phyloP scores from a whole-genome alignment of 2,113 vertebrate genomes.

The Erythrolamprus reginae region DNA sequence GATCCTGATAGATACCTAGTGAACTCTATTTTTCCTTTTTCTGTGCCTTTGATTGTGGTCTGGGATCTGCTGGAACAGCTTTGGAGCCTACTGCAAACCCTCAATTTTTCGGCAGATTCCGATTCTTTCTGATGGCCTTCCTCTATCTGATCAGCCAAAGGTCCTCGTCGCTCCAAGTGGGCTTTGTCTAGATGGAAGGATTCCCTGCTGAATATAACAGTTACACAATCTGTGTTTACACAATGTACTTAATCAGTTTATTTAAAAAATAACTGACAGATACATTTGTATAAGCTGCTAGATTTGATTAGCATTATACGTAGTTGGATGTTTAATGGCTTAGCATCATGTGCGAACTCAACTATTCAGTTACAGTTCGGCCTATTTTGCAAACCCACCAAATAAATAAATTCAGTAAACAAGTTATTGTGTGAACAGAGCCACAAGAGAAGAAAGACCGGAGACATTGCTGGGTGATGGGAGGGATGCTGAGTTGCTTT shows the following conservation, averaged over 20 bases:
- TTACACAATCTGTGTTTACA: neutral
- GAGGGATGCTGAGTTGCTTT: neutral
- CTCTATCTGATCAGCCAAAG: neutral
- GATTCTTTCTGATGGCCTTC: neutral
- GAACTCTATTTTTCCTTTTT: constrained; percentile 6
- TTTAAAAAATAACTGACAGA: neutral
- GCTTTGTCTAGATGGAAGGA: constrained; percentile 30
- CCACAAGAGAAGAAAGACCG: neutral
- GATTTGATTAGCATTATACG: neutral
- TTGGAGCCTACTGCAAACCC: neutral
- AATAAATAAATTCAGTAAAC: neutral
- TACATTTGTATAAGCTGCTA: neutral
- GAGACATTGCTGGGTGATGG: neutral
- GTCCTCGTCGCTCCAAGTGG: neutral
- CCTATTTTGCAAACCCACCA: neutral
- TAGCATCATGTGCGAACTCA: neutral
- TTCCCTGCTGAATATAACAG: constrained; percentile 35
- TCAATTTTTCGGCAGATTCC: neutral
- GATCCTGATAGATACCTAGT: constrained; percentile 26
- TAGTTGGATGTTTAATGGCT: neutral
- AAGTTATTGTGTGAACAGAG: neutral
- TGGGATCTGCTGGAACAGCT: neutral
- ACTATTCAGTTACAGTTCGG: neutral
- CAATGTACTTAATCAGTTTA: neutral
- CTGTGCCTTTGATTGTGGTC: neutral